Base-by-base conservation (phyloP, 2,888 invertebrate species). In the Drosophila mettleri region DNA sequence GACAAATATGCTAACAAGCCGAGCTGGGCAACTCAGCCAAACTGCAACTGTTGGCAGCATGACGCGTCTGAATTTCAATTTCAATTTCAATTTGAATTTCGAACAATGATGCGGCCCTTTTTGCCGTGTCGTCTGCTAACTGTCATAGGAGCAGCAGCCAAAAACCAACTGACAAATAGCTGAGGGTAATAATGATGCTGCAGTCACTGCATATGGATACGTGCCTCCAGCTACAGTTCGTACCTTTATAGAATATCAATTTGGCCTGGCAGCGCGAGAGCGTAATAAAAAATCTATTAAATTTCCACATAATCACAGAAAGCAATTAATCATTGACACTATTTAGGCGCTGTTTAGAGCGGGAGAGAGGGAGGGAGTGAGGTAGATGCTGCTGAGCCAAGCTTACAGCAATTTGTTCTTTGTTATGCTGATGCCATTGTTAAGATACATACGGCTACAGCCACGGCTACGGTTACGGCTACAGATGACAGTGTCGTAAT, bases 181-280 rank as follows among this genome's bases (percentile, higher is more conserved):
- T 69, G 64, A 82, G 77, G 74, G 85, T 72, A 80, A 87, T 77
- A 77, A 85, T 85, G 84, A 84, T 85, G 85, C 87, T 74, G 85
- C 80, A 68, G 65, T 60, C 69, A 61, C 49, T 31, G 41, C 24
- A 7, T 7, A 18, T 67, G 67, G 72, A 45, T 58, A 86, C 80
- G 70, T 82, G 77, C 74, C 63, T 63, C 60, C 43, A 57, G 69
- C 64, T 38, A 45, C 38, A 51, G 39, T 24, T n/a, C 38, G 72
- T 72, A 86, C 86, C 86, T 86, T 86, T 74, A 86, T 88, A 84
- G 86, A 88, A 86, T 86, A 74, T 88, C 82, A 86, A 86, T 87
- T 87, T 66, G 38, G 52, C 24, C 60, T 65, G 63, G 59, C 46
- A 57, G 69, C 64, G 14, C 29, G 43, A 16, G 58, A 54, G 55